phyloP scores from a whole-genome alignment of 2,888 invertebrate genomes.

The Cheiracanthium punctorium region DNA sequence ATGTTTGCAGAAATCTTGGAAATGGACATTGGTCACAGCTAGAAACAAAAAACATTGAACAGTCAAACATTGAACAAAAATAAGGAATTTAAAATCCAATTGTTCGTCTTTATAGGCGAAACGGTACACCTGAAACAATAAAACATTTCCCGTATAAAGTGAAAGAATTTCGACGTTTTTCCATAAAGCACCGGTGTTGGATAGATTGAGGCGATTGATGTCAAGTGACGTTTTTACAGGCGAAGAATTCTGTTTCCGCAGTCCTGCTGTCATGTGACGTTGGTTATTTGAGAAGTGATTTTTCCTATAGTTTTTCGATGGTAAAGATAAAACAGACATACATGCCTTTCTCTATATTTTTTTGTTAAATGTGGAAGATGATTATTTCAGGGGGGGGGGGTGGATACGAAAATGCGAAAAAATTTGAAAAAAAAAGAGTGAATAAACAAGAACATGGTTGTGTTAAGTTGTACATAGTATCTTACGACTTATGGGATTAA shows the following conservation, averaged over 20 bases:
- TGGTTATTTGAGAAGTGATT: constrained; percentile 52
- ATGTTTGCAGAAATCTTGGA: no score
- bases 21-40: no score
- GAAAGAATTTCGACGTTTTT: not conserved
- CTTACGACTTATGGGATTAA: no score
- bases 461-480: no score
- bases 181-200: not conserved
- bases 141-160: not conserved
- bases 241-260: constrained; percentile 27
- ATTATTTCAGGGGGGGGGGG: no score
- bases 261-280: constrained; percentile 57
- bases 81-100: not conserved
- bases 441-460: no score
- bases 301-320: not conserved
- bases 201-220: constrained; percentile 14
- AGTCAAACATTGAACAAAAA: no score
- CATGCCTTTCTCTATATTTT: not conserved
- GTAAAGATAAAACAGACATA: no score
- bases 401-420: no score
- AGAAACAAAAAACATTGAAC: no score
- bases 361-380: no score
- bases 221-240: constrained; percentile 46
- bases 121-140: not conserved
- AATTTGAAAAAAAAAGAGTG: no score
- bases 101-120: not conserved